phyloP scores from a whole-genome alignment of 2,797 vertebrate species.

The Sparus aurata region DNA sequence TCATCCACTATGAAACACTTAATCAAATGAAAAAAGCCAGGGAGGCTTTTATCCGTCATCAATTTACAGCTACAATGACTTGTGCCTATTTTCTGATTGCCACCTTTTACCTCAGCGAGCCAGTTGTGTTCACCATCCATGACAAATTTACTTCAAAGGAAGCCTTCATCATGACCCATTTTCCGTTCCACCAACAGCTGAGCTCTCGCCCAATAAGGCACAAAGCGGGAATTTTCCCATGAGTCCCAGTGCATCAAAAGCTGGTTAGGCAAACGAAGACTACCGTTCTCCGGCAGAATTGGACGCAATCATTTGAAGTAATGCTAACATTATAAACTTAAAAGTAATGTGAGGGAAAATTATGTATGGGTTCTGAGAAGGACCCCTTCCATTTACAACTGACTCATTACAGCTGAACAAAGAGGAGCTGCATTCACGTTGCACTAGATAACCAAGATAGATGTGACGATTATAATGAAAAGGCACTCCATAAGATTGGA shows the following conservation, averaged over 20 bases:
- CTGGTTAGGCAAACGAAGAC: slow-evolving; percentile 48
- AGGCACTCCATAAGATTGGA: background rate
- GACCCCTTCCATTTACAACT: slow-evolving; percentile 51
- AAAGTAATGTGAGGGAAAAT: slow-evolving; percentile 37
- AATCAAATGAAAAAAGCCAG: slow-evolving; percentile 60
- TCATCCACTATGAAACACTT: slow-evolving; percentile 57
- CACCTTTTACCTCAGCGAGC: slow-evolving; percentile 71
- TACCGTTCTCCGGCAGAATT: slow-evolving; percentile 2
- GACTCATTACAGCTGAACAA: slow-evolving; percentile 58
- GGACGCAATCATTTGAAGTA: slow-evolving; percentile 51
- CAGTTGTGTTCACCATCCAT: slow-evolving; percentile 67
- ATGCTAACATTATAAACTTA: slow-evolving; percentile 35
- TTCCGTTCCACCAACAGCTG: slow-evolving; percentile 73
- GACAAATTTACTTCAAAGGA: slow-evolving; percentile 79
- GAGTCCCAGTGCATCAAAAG: slow-evolving; percentile 57
- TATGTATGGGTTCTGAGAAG: slow-evolving; percentile 33
- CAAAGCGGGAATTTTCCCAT: slow-evolving; percentile 69
- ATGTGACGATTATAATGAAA: slow-evolving; percentile 39
- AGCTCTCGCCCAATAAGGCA: slow-evolving; percentile 66
- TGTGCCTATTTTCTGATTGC: slow-evolving; percentile 70
- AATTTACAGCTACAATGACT: slow-evolving; percentile 66
- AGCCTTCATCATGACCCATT: slow-evolving; percentile 75
- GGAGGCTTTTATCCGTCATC: slow-evolving; percentile 71
- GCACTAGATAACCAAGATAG: slow-evolving; percentile 33
- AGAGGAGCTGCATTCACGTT: slow-evolving; percentile 40